These are phyloP conservation scores for Colletes gigas DNA, from an alignment of 1,140 invertebrate species.

Conservation along the genomic window DNA sequence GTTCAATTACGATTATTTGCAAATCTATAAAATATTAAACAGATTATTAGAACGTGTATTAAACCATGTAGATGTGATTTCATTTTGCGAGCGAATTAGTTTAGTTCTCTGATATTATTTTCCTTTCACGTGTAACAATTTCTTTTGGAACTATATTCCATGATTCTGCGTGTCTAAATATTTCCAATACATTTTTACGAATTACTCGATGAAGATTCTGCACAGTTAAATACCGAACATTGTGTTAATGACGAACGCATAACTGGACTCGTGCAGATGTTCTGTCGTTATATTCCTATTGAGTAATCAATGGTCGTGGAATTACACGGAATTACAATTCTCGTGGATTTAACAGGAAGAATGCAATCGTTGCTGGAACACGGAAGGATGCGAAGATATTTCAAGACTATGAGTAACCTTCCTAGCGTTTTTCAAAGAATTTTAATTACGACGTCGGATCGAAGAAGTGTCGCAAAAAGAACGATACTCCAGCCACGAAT, in stretches of 20 bases:
- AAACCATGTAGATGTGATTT: no score
- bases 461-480: no score
- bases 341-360: not conserved
- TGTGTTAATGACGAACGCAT: slow-evolving; percentile 5
- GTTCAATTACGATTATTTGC: no score
- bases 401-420: not conserved
- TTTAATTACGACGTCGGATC: not conserved
- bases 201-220: not conserved
- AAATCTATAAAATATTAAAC: no score
- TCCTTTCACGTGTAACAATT: no score
- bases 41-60: no score
- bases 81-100: no score
- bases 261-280: slow-evolving; percentile 29
- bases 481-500: not conserved
- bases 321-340: not conserved
- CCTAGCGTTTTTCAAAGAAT: not conserved
- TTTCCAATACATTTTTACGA: no score
- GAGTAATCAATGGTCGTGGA: slow-evolving; percentile 9
- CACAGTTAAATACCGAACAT: not conserved
- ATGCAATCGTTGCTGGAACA: not conserved
- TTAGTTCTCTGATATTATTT: no score
- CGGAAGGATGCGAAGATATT: not conserved
- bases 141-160: no score
- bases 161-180: no score
- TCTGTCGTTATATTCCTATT: not conserved